Evolutionary conservation across 2,888 invertebrate genomes (phyloP).

Genomic region (Nysson spinosus): DNA sequence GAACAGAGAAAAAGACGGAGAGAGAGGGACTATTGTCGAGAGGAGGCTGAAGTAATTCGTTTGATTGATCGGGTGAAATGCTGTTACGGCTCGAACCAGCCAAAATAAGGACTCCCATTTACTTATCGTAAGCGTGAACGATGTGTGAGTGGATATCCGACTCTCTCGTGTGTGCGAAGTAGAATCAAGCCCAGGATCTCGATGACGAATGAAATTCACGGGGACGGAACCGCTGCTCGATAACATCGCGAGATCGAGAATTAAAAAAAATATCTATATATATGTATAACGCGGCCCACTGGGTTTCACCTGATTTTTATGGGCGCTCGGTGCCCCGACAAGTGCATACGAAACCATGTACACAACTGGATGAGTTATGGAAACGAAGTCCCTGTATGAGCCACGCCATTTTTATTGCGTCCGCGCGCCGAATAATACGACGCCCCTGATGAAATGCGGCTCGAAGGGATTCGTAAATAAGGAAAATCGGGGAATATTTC

Average conservation of each 20-base stretch:
- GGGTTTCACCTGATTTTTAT: conserved; percentile 40
- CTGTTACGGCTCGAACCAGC: conserved; percentile 12
- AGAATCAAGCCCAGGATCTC: conserved; percentile 10
- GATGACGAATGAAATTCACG: conserved; percentile 44
- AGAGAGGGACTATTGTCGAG: conserved; percentile 6
- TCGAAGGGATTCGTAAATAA: no score
- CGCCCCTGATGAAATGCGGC: conserved; percentile 15
- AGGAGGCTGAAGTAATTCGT: not conserved
- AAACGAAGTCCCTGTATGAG: conserved; percentile 10
- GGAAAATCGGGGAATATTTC: no score
- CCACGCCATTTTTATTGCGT: conserved; percentile 36
- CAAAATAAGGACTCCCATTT: conserved; percentile 27
- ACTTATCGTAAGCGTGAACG: no score
- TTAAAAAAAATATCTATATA: conserved; percentile 11
- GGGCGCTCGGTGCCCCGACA: conserved; percentile 17
- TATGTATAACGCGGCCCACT: conserved; percentile 17
- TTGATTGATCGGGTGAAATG: conserved; percentile 42
- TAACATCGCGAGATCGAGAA: conserved; percentile 25
- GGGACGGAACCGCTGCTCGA: conserved; percentile 16
- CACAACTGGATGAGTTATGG: conserved; percentile 23
- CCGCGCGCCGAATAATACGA: conserved; percentile 1
- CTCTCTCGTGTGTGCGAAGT: not conserved
- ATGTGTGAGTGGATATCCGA: no score
- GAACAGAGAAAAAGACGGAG: conserved; percentile 3
- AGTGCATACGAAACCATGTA: conserved; percentile 23